These are phyloP conservation scores for human DNA, from an alignment of 2,113 vertebrate genomes.

Conservation along the genomic window GRCh38 chr7:2029501-2030000, in stretches of 20 bases:
- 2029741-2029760: no score
- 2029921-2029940: neutral
- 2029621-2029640: neutral
- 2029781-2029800: neutral
- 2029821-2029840: rapidly evolving
- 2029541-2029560: no score
- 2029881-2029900: neutral
- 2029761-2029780: neutral
- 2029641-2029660: neutral
- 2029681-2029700: neutral
- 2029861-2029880: neutral
- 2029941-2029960: neutral
- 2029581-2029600: neutral
- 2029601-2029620: neutral
- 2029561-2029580: neutral
- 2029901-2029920: rapidly evolving
- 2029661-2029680: neutral
- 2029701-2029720: neutral
- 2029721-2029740: no score
- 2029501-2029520: neutral
- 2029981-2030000: neutral
- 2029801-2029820: neutral
- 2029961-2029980: no score
- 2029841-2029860: no score
- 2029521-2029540: neutral